These are phyloP conservation scores for Melopsittacus undulatus DNA, from an alignment of 2,797 vertebrate species.

Conservation along the genomic window DNA sequence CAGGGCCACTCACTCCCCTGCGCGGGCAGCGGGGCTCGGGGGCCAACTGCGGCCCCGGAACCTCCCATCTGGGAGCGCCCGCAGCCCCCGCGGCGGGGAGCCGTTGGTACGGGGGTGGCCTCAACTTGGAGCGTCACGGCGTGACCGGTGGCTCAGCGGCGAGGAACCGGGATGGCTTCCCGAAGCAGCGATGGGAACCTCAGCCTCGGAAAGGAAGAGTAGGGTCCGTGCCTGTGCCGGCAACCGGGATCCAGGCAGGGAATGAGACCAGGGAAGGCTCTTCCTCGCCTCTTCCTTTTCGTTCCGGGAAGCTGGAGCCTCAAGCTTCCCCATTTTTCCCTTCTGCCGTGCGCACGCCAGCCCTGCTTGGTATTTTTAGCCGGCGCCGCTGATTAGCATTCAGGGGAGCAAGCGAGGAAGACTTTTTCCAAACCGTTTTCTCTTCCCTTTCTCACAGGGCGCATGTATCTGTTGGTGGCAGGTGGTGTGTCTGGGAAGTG, in stretches of 20 bases:
- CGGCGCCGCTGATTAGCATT: conserved; percentile 36
- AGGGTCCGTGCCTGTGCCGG: neutral
- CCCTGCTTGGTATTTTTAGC: conserved; percentile 56
- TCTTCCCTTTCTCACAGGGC: neutral
- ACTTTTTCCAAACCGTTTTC: neutral
- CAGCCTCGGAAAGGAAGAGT: neutral
- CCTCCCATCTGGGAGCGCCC: neutral
- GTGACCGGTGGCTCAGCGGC: neutral
- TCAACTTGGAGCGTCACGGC: too few species aligned
- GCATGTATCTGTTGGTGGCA: neutral
- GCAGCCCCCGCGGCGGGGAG: neutral
- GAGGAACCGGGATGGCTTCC: neutral
- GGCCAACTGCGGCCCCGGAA: neutral
- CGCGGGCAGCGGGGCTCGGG: neutral
- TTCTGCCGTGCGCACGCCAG: neutral
- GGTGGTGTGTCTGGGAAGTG: neutral
- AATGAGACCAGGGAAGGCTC: neutral
- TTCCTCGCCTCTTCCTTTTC: neutral
- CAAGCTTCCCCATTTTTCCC: conserved; percentile 10
- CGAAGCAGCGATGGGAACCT: neutral
- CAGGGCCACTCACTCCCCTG: neutral
- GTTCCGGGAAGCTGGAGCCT: neutral
- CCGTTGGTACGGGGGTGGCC: neutral
- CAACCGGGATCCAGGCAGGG: fast-evolving
- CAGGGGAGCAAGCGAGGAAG: conserved; percentile 1